Conservation (phyloP, 2,113 vertebrate genomes). For the Bucco capensis region DNA sequence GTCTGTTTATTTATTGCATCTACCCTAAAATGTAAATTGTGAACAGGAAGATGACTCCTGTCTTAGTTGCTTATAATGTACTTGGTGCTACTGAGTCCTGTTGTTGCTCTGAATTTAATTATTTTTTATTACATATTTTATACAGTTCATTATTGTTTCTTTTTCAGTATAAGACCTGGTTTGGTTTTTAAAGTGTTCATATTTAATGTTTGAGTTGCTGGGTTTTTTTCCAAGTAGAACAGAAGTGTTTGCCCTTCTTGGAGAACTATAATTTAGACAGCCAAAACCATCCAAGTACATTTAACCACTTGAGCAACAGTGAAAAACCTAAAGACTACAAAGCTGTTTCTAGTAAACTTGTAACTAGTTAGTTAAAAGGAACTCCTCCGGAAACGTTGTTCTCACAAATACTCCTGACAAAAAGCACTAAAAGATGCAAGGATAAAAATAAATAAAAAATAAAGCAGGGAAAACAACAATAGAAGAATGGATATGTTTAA, state of each 20-base stretch:
- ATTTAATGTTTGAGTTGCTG: fast-evolving
- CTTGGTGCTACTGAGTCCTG: background rate
- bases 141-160: background rate
- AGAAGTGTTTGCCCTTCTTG: background rate
- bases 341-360: background rate
- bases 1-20: background rate
- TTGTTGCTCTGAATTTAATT: background rate
- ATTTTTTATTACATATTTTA: background rate
- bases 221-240: background rate
- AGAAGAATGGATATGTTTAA: background rate
- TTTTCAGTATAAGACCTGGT: background rate
- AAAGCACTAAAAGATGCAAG: background rate
- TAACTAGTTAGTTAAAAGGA: background rate
- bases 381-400: background rate
- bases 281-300: background rate
- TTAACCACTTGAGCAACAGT: background rate
- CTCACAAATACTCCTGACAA: background rate
- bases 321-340: background rate
- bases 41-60: background rate
- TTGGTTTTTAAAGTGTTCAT: background rate
- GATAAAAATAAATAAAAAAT: background rate
- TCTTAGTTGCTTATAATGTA: background rate
- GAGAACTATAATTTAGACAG: background rate
- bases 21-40: background rate
- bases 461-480: background rate